Evolutionary conservation across 2,888 invertebrate genomes (phyloP), one percentile per base, ranked within the genome.

Genomic region (Buathra laborator): DNA sequence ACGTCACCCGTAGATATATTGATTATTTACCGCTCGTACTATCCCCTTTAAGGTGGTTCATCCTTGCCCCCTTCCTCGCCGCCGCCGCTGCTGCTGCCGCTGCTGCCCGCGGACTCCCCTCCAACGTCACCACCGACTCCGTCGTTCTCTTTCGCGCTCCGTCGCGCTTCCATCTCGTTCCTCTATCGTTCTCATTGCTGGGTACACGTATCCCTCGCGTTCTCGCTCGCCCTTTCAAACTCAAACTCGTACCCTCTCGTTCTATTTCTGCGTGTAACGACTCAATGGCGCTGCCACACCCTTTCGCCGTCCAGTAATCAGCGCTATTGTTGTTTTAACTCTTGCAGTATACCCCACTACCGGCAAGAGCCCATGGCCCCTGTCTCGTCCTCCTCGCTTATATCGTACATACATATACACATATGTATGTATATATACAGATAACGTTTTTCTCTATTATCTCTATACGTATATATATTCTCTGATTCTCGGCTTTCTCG

Each of bases 271-370:
- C 92, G 91, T 92, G 91, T 92, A 93, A 93, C 93, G 92, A 93
- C 92, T 93, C 92, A 92, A 93, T 93, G 93, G 93, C 91, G 92
- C 90, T 92, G 93, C 93, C 93, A 93, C 93, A 92, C 93, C 93
- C 93, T 93, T 93, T 93, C 90, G 90, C 92, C 93, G 92, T 91
- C 92, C 91, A 91, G 91, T 93, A 93, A 93, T 93, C 93, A 93
- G 91, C 91, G 91, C 92, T 93, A 93, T 93, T 93, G 93, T 93
- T 92, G 89, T 92, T 92, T 91, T 90, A 91, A 91, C 91, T 91
- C 88, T 89, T 86, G 86, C 80, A 81, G 83, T 86, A 78, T 84
- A 76, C 78, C 85, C 86, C 75, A 62, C 81, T 43, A 56, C 66
- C 32, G 72, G 56, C 66, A 29, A 19, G 46, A 59, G 81, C 56